Conservation (phyloP, 2,113 vertebrate genomes). For the Myocastor coypus region DNA sequence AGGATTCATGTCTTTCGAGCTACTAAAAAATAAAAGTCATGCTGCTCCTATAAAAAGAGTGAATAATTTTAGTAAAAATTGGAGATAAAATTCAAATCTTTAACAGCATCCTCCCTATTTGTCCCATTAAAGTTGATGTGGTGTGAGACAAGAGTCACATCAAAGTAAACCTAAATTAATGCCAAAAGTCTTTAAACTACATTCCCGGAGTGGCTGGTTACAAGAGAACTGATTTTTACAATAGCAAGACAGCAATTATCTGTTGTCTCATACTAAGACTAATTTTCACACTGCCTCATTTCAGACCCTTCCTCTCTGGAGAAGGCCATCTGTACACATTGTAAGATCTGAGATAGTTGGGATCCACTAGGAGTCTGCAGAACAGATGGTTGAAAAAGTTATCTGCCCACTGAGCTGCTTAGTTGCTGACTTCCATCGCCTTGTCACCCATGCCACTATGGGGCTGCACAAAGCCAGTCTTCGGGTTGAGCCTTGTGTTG, state of each 20-base stretch:
- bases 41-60: not conserved
- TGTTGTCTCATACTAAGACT: conserved; percentile 80
- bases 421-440: conserved; percentile 80
- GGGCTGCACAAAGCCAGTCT: conserved; percentile 64
- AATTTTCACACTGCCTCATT: conserved; percentile 81
- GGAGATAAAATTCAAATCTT: conserved; percentile 35
- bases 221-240: conserved; percentile 57
- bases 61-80: not conserved
- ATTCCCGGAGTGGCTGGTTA: not conserved
- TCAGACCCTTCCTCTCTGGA: conserved; percentile 75
- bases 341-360: conserved; percentile 81
- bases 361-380: conserved; percentile 82
- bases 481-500: conserved; percentile 59
- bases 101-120: not conserved
- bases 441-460: conserved; percentile 63
- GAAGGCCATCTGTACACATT: conserved; percentile 75
- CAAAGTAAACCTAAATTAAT: conserved; percentile 61
- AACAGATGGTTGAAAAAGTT: conserved; percentile 83
- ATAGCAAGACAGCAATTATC: conserved; percentile 70
- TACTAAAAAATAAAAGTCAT: not conserved
- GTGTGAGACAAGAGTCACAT: conserved; percentile 43
- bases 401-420: conserved; percentile 72
- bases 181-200: not conserved
- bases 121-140: not conserved
- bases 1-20: not conserved